Evolutionary conservation across 2,113 vertebrate species (phyloP), one percentile per base, ranked within the genome.

Genomic region (Corydoras maculifer): DNA sequence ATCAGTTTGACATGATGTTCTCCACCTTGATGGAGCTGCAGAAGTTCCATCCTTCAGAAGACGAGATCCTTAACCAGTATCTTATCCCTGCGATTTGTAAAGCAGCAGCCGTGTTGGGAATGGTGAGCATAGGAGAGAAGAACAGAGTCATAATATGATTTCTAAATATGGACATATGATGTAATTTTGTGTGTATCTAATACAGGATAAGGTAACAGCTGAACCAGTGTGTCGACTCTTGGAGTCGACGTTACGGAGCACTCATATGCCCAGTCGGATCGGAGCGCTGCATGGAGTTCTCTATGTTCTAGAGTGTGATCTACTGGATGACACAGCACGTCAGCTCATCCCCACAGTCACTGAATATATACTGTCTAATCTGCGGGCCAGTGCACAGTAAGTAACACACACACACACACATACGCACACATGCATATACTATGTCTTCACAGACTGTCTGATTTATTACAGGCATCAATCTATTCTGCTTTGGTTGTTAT

Each of bases 1-100:
- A 90, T 85, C 97, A 99, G 85, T 99, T 98, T 84, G 96, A 99
- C 84, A 96, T 92, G 93, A 99, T 99, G 97, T 99, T 95, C 75
- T 83, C 87, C 57, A 94, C 96, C 0, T 72, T 99, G 83, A 93
- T 88, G n/a, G 95, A 98, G 68, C 82, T 99, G 58, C 91, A 95
- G 74, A 94, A 94, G 84, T 91, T 91, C 29, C 97, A 99, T 77
- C 97, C 96, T 0, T 84, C 93, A 0, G 97, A 99, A 72, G 97
- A 99, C 25, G 97, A 99, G 83, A 97, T 99, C 73, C 93, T 99
- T 31, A 81, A 94, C 43, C 97, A 99, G 65, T 99, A 99, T 84
- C 88, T 98, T 67, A 92, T 98, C 67, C 97, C 97, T 1, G 96
- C 96, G 59, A 92, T 92, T 81, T 99, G 97, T 78, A 99, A 99